phyloP scores from a whole-genome alignment of 2,113 vertebrate species.

The Camelus dromedarius region DNA sequence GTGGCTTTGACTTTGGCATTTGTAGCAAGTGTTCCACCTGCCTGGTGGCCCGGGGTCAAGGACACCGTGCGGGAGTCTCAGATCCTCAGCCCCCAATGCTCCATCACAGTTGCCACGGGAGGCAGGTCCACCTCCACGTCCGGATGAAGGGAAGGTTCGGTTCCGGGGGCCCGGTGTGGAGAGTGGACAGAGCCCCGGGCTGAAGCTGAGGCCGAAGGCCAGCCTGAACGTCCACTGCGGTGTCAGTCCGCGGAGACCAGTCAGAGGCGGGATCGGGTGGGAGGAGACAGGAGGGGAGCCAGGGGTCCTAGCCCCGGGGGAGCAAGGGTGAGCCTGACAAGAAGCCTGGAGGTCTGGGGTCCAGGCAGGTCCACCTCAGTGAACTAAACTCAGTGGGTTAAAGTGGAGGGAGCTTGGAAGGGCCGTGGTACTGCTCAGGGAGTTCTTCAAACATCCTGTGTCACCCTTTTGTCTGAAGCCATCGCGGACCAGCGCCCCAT shows the following conservation, averaged over 20 bases:
- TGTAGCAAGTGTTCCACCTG: background rate
- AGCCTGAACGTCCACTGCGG: accelerated
- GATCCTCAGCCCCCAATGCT: background rate
- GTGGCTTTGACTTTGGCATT: background rate
- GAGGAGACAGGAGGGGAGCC: no score
- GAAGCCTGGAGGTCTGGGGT: background rate
- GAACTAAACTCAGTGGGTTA: background rate
- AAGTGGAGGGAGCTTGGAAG: background rate
- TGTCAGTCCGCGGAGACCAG: background rate
- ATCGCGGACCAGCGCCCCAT: conserved; percentile 84
- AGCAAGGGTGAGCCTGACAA: no score
- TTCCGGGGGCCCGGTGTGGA: background rate
- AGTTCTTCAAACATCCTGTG: background rate
- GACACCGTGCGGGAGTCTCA: background rate
- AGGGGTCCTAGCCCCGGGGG: background rate
- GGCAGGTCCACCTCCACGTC: background rate
- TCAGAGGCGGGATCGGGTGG: background rate
- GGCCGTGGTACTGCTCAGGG: accelerated
- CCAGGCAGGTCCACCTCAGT: accelerated
- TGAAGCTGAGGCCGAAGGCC: background rate
- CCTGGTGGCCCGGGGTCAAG: background rate
- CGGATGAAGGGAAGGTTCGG: background rate
- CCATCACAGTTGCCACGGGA: background rate
- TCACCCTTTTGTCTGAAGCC: conserved; percentile 19
- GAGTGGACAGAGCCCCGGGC: background rate